Evolutionary conservation across 2,113 vertebrate genomes (phyloP), one percentile per base, ranked within the genome.

Genomic region (Panthera uncia): DNA sequence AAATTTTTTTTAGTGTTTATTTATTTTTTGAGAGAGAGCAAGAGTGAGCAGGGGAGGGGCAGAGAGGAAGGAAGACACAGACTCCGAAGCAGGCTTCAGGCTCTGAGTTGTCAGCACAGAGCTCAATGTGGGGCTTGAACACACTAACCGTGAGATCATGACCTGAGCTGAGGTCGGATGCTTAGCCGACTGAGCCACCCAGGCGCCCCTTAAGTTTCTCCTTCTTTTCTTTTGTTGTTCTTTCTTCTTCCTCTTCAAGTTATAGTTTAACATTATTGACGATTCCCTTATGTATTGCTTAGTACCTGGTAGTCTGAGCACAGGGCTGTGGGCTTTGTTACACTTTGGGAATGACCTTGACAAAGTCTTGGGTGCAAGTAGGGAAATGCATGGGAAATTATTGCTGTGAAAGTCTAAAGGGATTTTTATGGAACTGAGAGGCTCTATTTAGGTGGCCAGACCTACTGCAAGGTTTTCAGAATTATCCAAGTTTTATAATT

Each of bases 391-490:
- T 2, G 45, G 48, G 50, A 71, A 57, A 41, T 76, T 86, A 36
- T 65, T 65, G 14, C 61, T 66, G 50, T 15, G 16, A 94, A 87
- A 88, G 3, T 65, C 9, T 66, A 33, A 25, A 65, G 76, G 2
- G 10, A 52, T 31, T 89, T 93, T 84, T 79, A 36, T 65, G 23
- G 15, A 88, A n/a, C 76, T 57, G 31, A 45, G 7, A 89, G 12
- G 27, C 19, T 86, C 33, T 71, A 25, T 27, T 74, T 94, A 71
- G 55, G 61, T 86, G 79, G 61, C 12, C 85, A 95, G 79, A 66
- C 21, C n/a, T 81, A 68, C 66, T 94, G 16, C 55, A 94, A 94
- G 7, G 48, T 86, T 89, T 96, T 82, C 25, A 80, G 41, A 93
- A 88, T 87, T 96, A 36, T 61, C 38, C 88, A 93, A 45, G 41